Evolutionary conservation across 2,797 vertebrate species (phyloP), one percentile per base, ranked within the genome.

Genomic region (Acanthurus tractus): DNA sequence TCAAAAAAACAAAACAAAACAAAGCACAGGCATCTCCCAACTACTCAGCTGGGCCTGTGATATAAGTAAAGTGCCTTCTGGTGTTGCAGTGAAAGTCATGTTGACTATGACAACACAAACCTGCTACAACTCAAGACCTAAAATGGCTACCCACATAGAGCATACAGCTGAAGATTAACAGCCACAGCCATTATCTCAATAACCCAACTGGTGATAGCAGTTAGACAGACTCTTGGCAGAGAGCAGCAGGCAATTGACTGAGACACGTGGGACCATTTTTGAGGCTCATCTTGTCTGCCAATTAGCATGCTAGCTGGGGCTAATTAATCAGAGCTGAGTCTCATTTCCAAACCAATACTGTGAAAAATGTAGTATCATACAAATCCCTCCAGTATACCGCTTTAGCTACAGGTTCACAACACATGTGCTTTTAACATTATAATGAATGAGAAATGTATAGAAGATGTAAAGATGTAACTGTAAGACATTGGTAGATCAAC

Each of bases 251-350:
- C 42, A 45, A 17, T 61, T 74, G 17, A 70, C n/a, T 8, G 45
- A 23, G 59, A 70, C 71, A 77, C 7, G 2, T 0, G 4, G 48
- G 49, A 68, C 36, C 52, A 14, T 22, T 79, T 83, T 48, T 74
- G 45, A 54, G 76, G 61, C 68, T n/a, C 23, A 76, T 74, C 25
- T 25, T 65, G 29, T 61, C 34, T 34, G 61, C 40, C 86, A 85
- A 88, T 79, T 66, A 62, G 59, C 42, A 59, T 40, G 53, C 67
- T 71, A 77, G 76, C 40, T 65, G 18, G 8, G 56, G 52, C 69
- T 81, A 76, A 82, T 82, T 79, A 63, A 49, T 22, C 1, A 29
- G 9, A 76, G 23, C 20, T 11, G 13, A 56, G 49, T 22, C 7
- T 10, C 12, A 68, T 73, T 68, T 68, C 12, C 12, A 66, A 40